Conservation (phyloP, 1,140 invertebrate genomes). For the Cheumatopsyche charites region DNA sequence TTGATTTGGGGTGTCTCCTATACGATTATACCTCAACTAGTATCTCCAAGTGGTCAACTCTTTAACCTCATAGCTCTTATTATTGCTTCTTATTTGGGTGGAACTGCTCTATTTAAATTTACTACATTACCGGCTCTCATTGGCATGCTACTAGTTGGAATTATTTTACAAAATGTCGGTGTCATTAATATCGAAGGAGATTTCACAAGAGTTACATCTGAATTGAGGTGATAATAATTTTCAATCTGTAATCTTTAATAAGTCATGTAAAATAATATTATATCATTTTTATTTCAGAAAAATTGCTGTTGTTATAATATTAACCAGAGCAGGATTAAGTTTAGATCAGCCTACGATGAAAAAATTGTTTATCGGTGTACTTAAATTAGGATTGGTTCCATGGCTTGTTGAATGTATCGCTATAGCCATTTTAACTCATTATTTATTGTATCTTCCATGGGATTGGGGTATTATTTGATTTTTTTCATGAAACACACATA, state of each 20-base stretch:
- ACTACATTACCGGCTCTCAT: constrained; percentile 84
- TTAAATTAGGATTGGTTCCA: constrained; percentile 84
- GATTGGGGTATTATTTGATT: constrained; percentile 73
- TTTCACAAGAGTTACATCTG: constrained; percentile 67
- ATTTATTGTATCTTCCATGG: constrained; percentile 83
- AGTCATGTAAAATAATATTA: neutral
- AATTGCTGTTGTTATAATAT: constrained; percentile 88
- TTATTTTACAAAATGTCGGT: constrained; percentile 80
- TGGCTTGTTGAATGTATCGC: constrained; percentile 80
- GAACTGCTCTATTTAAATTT: constrained; percentile 74
- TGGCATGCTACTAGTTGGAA: constrained; percentile 84
- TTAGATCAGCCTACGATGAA: constrained; percentile 83
- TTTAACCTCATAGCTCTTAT: constrained; percentile 78
- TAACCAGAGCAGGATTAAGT: constrained; percentile 90
- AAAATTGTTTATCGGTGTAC: constrained; percentile 75
- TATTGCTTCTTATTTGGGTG: constrained; percentile 80
- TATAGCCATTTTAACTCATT: constrained; percentile 72
- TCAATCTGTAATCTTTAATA: constrained; percentile 29
- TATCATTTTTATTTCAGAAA: constrained; percentile 63
- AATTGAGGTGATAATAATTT: constrained; percentile 66
- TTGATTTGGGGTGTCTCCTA: constrained; percentile 78
- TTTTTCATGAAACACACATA: no score
- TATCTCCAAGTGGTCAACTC: constrained; percentile 77
- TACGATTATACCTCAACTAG: constrained; percentile 74
- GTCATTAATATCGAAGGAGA: constrained; percentile 71